A percentile compares a stretch with the other conserved stretches of the same genome.
phyloP scores from a whole-genome alignment of 2,113 vertebrate genomes.

The Coptodon bakossiorum region DNA sequence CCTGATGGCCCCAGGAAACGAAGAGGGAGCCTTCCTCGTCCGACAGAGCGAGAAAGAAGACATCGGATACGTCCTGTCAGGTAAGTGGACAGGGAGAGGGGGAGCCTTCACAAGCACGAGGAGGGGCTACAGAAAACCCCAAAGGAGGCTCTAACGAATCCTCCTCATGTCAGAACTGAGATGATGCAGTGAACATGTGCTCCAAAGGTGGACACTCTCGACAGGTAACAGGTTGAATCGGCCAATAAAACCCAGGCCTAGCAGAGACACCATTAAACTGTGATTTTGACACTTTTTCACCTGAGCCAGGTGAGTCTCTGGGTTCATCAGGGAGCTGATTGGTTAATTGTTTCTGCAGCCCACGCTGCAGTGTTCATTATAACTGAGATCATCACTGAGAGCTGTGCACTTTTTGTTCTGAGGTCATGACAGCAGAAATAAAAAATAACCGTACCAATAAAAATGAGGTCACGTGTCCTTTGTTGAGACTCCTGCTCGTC shows the following conservation, averaged over 20 bases:
- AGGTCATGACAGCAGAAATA: not conserved
- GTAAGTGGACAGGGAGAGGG: slow-evolving; percentile 22
- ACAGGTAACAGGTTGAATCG: not conserved
- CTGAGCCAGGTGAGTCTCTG: not conserved
- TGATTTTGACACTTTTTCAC: not conserved
- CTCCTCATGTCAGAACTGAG: not conserved
- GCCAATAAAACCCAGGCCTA: not conserved
- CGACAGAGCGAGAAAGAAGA: slow-evolving; percentile 71
- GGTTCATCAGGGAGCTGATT: not conserved
- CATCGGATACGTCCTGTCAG: slow-evolving; percentile 73
- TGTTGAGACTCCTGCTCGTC: not conserved
- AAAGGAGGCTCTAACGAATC: not conserved
- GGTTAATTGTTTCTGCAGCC: not conserved
- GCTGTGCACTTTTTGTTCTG: not conserved
- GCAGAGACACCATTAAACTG: fast-evolving
- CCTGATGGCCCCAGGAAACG: slow-evolving; percentile 58
- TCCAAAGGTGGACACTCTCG: not conserved
- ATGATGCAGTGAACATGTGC: not conserved
- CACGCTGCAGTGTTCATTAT: not conserved
- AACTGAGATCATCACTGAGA: not conserved
- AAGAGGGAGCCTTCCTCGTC: slow-evolving; percentile 69
- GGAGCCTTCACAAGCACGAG: not conserved
- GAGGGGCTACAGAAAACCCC: not conserved
- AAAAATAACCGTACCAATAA: not conserved
- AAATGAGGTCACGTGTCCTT: not conserved